Evolutionary conservation across 2,888 invertebrate species (phyloP), one percentile per base, ranked within the genome.

Genomic region (Phasia obesa): DNA sequence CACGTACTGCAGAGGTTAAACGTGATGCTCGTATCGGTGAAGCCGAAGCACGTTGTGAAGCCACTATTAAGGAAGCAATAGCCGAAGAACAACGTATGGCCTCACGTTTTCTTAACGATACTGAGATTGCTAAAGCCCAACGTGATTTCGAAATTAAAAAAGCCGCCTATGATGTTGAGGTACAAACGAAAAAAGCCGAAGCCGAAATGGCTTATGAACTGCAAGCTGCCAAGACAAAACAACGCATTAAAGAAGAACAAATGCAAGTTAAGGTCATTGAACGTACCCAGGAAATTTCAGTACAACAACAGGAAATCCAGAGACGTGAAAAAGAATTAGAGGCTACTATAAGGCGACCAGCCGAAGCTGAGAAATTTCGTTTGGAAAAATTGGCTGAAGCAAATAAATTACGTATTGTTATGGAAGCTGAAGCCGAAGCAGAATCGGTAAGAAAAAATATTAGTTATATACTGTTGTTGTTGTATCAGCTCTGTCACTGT

Each of bases 31-130:
- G 98, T 76, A 99, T 99, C 86, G 99, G 99, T 13, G 99, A 99
- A 90, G 99, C 99, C 0, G 98, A 99, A 90, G 99, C 99, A 0
- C 94, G 96, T 70, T 94, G 96, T 71, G 98, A 99, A 89, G 97
- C 98, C 0, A 88, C 88, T 70, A 91, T 91, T 15, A 91, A 91
- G 84, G 98, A 98, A 92, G 98, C 98, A 0, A 95, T 98, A 89
- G 99, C 99, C 0, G 98, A 99, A 90, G 98, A 99, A 91, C 97
- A 98, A 90, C 93, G 98, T 62, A 97, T 98, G 98, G 98, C 98
- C 0, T 94, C 98, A 0, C 94, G 97, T 83, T 97, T 97, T 91
- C 92, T 97, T 19, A 99, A 99, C 92, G 98, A 99, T 90, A 98
- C 98, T 0, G 98, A 99, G 91, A 98, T 99, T 80, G 98, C 99